phyloP scores from a whole-genome alignment of 2,113 vertebrate genomes.

The Alligator sinensis region DNA sequence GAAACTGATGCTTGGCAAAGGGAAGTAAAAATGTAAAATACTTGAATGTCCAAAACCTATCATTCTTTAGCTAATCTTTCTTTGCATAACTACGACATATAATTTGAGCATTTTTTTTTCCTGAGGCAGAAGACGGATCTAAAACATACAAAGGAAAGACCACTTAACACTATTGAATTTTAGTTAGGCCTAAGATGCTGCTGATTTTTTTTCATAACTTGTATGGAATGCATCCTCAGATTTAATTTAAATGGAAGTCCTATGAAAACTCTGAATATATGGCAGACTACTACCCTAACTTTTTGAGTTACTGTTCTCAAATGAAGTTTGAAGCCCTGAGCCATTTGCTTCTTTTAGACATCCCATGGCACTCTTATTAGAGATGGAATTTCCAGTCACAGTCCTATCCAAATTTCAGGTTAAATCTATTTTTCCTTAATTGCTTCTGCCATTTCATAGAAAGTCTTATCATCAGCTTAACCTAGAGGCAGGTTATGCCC shows the following conservation, averaged over 20 bases:
- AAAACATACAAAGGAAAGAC: not conserved
- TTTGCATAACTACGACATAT: not conserved
- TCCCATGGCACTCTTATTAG: not conserved
- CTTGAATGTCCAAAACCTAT: not conserved
- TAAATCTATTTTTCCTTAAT: not conserved
- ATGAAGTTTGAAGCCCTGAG: not conserved
- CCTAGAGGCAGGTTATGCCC: not conserved
- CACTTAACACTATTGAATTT: not conserved
- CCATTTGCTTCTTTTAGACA: not conserved
- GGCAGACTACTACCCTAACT: not conserved
- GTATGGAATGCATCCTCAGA: not conserved
- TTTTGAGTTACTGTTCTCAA: not conserved
- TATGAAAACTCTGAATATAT: not conserved
- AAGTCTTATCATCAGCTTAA: not conserved
- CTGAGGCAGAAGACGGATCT: not conserved
- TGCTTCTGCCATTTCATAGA: not conserved
- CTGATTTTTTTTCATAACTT: not conserved
- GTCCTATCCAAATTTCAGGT: not conserved
- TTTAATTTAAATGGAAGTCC: not conserved
- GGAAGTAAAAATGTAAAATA: slow-evolving; percentile 31
- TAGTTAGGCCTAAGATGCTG: not conserved
- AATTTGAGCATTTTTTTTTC: not conserved
- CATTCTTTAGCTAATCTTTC: not conserved
- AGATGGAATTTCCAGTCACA: not conserved
- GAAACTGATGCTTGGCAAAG: slow-evolving; percentile 50